A percentile compares a stretch with the other conserved stretches of the same genome.
Evolutionary conservation across 2,888 invertebrate species (phyloP).

Genomic region (Synergus gifuensis): DNA sequence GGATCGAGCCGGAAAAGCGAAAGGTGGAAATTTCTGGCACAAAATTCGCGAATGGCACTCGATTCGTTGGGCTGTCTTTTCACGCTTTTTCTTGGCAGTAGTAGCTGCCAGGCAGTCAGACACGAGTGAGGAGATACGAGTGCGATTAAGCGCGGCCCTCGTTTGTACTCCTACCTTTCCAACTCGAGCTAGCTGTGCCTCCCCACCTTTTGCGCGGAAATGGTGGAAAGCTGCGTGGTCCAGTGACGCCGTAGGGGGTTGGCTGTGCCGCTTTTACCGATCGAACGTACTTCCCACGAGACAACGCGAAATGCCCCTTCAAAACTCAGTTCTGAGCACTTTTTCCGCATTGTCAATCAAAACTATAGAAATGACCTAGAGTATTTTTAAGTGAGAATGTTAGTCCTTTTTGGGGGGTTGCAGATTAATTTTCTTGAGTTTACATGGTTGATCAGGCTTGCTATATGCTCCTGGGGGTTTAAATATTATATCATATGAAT

Average conservation of each 20-base stretch:
- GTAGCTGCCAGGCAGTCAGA: conserved; percentile 24
- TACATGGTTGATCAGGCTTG: too few relatives aligned
- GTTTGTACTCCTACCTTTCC: conserved; percentile 43
- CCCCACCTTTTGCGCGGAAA: conserved; percentile 34
- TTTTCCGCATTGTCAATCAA: neutral
- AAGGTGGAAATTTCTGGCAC: conserved; percentile 34
- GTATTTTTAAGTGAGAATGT: too few relatives aligned
- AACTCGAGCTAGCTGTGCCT: conserved; percentile 12
- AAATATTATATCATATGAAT: too few relatives aligned
- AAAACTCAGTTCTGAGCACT: neutral
- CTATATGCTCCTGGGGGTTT: too few relatives aligned
- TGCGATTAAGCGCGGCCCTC: conserved; percentile 34
- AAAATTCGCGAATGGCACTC: neutral
- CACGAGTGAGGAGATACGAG: conserved; percentile 18
- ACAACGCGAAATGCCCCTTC: neutral
- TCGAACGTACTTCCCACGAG: conserved; percentile 23
- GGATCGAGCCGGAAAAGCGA: conserved; percentile 8
- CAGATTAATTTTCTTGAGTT: too few relatives aligned
- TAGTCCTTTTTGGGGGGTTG: too few relatives aligned
- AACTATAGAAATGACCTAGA: neutral
- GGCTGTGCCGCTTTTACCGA: conserved; percentile 35
- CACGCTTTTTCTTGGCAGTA: conserved; percentile 3
- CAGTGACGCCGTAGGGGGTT: conserved; percentile 30
- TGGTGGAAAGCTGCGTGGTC: conserved; percentile 43
- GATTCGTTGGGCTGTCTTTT: neutral